Evolutionary conservation across 1,140 invertebrate genomes (phyloP), one percentile per base, ranked within the genome.

Genomic region (Dendrolimus kikuchii): DNA sequence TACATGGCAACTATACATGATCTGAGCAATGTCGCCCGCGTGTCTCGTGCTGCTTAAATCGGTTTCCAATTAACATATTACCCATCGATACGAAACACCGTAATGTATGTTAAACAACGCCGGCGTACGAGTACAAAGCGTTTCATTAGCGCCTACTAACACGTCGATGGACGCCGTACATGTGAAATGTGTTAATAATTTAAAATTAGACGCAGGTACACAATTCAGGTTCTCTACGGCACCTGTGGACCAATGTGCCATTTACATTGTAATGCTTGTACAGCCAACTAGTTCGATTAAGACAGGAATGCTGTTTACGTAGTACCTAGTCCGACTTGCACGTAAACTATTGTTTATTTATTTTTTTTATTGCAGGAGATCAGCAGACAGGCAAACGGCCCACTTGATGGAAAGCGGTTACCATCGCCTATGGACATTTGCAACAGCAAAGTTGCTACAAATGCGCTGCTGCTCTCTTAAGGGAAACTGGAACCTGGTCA

Each of bases 231-330:
- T 71, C 70, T 64, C 46, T 64, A 61, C 68, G 55, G 71, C 76
- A 83, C 76, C 74, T 81, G 75, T 76, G 73, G 68, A 75, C 71
- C 68, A 73, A 75, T 72, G 74, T 81, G 74, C 78, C 75, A 77
- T 81, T 81, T 83, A 80, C 78, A 83, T 83, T 80, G 78, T 83
- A 81, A 81, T 77, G 75, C 71, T 68, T 68, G 60, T 54, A 66
- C 66, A 74, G 71, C 64, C 75, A 75, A 80, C 76, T 76, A 72
- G 77, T 79, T 77, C 73, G 71, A 77, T 80, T 76, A 77, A 60
- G 74, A 73, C 60, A 74, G 73, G 80, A 81, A 83, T 81, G 77
- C 69, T 64, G 77, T 77, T 66, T 68, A 75, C 64, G 76, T 78
- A 51, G 42, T 45, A 44, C 23, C 23, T 23, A 23, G 23, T 23